Percentiles rank a stretch among this genome's conserved stretches.
Conservation (phyloP, 92 coral and sea anemone genomes). For the Porites cylindrica region DNA sequence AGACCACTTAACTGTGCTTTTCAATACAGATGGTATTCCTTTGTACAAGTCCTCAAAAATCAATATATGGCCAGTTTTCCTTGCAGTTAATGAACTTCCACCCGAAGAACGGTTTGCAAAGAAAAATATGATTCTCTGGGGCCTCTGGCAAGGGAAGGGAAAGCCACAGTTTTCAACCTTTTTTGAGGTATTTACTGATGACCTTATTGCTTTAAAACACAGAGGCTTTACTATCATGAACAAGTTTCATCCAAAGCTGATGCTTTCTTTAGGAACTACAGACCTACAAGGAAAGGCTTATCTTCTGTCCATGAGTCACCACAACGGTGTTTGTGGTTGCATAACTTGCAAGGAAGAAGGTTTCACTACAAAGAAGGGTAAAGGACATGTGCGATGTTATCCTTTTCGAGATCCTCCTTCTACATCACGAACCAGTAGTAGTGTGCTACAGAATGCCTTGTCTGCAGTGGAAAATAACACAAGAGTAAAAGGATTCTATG, state of each 20-base stretch:
- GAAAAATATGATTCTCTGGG: constrained; percentile 59
- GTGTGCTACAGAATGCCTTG: constrained; percentile 24
- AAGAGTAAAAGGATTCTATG: constrained; percentile 54
- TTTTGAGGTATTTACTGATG: constrained; percentile 45
- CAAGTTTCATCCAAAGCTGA: constrained; percentile 35
- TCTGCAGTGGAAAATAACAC: constrained; percentile 29
- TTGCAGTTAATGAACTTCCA: constrained; percentile 67
- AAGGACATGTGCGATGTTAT: constrained; percentile 59
- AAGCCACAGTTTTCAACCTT: constrained; percentile 54
- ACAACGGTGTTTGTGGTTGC: constrained; percentile 65
- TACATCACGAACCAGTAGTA: constrained; percentile 35
- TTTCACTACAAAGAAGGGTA: constrained; percentile 50
- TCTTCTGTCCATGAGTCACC: constrained; percentile 59
- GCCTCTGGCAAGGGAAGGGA: constrained; percentile 65
- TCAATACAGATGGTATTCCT: constrained; percentile 77
- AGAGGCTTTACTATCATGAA: constrained; percentile 19
- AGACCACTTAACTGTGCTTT: constrained; percentile 41
- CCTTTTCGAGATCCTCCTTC: constrained; percentile 48
- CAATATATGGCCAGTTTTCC: constrained; percentile 61
- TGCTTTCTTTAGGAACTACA: constrained; percentile 46
- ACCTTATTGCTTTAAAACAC: constrained; percentile 24
- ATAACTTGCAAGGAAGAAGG: constrained; percentile 64
- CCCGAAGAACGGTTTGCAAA: constrained; percentile 54
- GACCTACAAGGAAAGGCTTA: constrained; percentile 68
- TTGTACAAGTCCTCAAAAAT: constrained; percentile 69